These are phyloP conservation scores for Stegophylla sp. DNA, from an alignment of 2,888 invertebrate species.

Conservation along the genomic window DNA sequence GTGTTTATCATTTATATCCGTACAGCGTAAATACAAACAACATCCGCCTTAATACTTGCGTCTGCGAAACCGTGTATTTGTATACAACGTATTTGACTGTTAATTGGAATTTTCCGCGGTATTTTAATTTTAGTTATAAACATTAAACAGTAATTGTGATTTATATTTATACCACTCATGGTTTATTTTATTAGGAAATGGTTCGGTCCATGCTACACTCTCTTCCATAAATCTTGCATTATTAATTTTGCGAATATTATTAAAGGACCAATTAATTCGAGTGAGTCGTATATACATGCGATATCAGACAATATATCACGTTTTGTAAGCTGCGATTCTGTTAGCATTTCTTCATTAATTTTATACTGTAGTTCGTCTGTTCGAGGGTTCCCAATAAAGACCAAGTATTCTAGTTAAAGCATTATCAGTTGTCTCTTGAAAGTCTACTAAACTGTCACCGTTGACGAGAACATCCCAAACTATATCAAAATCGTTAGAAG, in stretches of 20 bases:
- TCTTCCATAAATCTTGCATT: constrained; percentile 24
- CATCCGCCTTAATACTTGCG: not conserved
- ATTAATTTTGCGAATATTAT: constrained; percentile 18
- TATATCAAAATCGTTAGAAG: not conserved
- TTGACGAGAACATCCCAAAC: not conserved
- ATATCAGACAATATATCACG: not conserved
- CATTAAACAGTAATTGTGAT: no score
- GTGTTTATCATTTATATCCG: not conserved
- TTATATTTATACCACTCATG: not conserved
- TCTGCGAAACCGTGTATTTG: constrained; percentile 44
- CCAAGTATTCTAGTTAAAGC: not conserved
- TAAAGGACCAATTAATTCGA: not conserved
- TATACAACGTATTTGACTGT: no score
- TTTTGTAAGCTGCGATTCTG: not conserved
- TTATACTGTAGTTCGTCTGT: no score
- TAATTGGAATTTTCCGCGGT: not conserved
- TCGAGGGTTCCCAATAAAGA: not conserved
- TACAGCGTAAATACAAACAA: not conserved
- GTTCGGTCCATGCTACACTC: not conserved
- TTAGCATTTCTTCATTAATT: not conserved
- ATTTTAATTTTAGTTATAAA: constrained; percentile 49
- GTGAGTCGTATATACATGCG: not conserved
- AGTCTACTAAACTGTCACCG: not conserved
- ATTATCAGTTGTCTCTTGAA: not conserved
- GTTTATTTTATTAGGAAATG: not conserved